Evolutionary conservation across 2,113 vertebrate genomes (phyloP).

Genomic region (Odontophorus gujanensis): DNA sequence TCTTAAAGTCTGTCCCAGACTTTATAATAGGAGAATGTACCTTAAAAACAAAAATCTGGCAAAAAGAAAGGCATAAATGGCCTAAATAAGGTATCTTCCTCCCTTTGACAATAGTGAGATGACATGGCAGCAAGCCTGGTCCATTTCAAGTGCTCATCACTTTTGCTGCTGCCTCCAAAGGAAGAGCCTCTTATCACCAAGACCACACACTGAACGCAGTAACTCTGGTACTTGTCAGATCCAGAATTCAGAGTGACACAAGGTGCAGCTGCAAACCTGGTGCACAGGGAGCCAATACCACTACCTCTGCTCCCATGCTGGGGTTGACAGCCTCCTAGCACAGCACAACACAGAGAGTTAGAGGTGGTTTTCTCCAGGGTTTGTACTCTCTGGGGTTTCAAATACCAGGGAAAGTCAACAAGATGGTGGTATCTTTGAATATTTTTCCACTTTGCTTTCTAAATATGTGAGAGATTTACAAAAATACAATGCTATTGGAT

Average conservation of each 20-base stretch:
- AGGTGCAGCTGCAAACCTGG: neutral
- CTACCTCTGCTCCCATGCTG: accelerated
- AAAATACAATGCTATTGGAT: neutral
- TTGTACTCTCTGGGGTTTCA: neutral
- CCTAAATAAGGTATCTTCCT: neutral
- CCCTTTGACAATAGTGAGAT: neutral
- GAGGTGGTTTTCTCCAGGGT: neutral
- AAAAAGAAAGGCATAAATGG: neutral
- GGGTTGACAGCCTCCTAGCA: neutral
- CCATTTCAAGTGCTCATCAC: neutral
- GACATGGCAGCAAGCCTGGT: accelerated
- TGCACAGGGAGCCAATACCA: neutral
- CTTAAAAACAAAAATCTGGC: neutral
- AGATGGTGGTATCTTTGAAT: neutral
- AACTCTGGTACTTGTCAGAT: neutral
- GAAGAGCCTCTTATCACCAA: neutral
- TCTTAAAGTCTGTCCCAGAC: neutral
- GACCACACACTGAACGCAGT: constrained; percentile 27
- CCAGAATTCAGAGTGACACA: neutral
- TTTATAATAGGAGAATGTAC: neutral
- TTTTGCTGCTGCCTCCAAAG: neutral
- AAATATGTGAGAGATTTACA: neutral
- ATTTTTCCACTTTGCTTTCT: constrained; percentile 1
- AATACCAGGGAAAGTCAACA: neutral
- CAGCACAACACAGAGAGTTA: neutral